A percentile compares a stretch with the other conserved stretches of the same genome.
phyloP scores from a whole-genome alignment of 1,140 invertebrate species.

The Centruroides sculpturatus region DNA sequence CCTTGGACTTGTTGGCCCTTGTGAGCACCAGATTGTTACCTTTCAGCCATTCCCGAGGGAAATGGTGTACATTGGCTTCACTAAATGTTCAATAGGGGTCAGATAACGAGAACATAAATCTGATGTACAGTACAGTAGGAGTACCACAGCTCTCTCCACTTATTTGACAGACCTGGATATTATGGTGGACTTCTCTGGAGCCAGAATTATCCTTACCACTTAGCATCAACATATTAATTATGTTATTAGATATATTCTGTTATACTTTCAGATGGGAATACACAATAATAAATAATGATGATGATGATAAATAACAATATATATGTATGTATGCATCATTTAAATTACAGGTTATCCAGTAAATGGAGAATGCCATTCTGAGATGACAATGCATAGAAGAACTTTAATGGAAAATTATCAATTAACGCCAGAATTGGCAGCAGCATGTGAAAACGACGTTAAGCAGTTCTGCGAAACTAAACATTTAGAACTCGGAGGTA shows the following conservation, averaged over 20 bases:
- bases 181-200: no score
- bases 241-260: neutral
- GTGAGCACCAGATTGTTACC: no score
- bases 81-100: no score
- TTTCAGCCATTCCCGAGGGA: no score
- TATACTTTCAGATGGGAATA: slow-evolving; percentile 5
- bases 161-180: no score
- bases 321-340: neutral
- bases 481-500: slow-evolving; percentile 50
- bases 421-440: slow-evolving; percentile 79
- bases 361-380: slow-evolving; percentile 48
- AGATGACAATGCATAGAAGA: slow-evolving; percentile 79
- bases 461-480: slow-evolving; percentile 27
- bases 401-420: slow-evolving; percentile 86
- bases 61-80: no score
- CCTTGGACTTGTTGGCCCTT: no score
- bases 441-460: slow-evolving; percentile 75
- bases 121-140: no score
- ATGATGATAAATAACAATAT: neutral
- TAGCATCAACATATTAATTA: no score
- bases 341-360: slow-evolving; percentile 39
- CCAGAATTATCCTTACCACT: no score
- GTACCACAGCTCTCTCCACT: no score
- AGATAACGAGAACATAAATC: no score
- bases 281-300: neutral